phyloP scores from a whole-genome alignment of 2,888 invertebrate genomes.

The Megastigmus dorsalis region DNA sequence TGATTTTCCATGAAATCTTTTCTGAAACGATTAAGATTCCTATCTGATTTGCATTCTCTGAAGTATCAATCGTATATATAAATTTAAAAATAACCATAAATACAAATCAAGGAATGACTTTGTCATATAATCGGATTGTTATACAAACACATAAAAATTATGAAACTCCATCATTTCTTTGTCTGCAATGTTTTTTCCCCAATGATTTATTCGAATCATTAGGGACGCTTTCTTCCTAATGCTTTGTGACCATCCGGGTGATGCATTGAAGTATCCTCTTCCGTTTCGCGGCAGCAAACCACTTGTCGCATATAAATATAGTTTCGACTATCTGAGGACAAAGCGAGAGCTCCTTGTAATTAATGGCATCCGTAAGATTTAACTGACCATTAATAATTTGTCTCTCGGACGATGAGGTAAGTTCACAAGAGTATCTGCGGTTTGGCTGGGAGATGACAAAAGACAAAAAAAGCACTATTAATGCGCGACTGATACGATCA shows the following conservation, averaged over 20 bases:
- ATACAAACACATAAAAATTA: no score
- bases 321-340: slow-evolving; percentile 5
- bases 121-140: no score
- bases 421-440: background rate
- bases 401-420: slow-evolving; percentile 3
- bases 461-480: slow-evolving; percentile 2
- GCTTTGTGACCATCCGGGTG: background rate
- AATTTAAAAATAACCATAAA: no score
- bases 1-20: no score
- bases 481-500: slow-evolving; percentile 11
- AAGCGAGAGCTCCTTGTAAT: slow-evolving; percentile 7
- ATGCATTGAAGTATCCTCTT: slow-evolving; percentile 18
- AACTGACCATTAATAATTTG: slow-evolving; percentile 39
- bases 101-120: no score
- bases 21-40: no score
- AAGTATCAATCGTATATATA: no score
- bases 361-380: slow-evolving; percentile 21
- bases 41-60: no score
- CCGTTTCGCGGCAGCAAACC: background rate
- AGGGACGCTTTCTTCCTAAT: slow-evolving; percentile 33
- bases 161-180: no score
- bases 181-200: no score
- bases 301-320: slow-evolving; percentile 10
- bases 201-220: slow-evolving; percentile 26
- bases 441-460: slow-evolving; percentile 1